Conservation (phyloP, 2,113 vertebrate species). For the Charadrius vociferus region DNA sequence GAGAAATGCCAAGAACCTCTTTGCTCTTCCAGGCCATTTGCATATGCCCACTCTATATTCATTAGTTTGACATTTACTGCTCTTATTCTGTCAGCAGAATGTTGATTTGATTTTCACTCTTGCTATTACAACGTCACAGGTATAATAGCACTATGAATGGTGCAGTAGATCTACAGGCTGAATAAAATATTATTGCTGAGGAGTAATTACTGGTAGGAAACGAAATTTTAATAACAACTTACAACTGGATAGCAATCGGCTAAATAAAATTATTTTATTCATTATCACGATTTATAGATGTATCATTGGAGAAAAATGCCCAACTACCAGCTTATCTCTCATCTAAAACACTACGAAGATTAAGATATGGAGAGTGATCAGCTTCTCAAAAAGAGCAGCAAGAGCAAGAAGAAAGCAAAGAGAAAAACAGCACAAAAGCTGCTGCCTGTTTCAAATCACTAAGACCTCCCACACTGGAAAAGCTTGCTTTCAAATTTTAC, state of each 20-base stretch:
- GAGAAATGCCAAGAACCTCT: neutral
- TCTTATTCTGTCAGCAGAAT: conserved; percentile 26
- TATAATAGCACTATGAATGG: neutral
- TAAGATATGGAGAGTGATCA: accelerated
- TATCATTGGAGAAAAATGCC: neutral
- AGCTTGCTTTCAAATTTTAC: neutral
- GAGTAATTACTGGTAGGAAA: neutral
- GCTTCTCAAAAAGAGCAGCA: neutral
- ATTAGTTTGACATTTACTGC: conserved; percentile 32
- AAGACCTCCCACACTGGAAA: neutral
- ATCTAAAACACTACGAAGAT: neutral
- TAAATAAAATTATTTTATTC: conserved; percentile 2
- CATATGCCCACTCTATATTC: conserved; percentile 18
- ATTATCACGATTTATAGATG: neutral
- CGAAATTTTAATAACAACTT: neutral
- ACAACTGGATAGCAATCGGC: neutral
- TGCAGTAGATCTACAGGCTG: neutral
- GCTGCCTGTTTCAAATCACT: neutral
- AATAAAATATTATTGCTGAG: neutral
- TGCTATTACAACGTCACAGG: neutral
- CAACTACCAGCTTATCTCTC: neutral
- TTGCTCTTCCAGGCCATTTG: neutral
- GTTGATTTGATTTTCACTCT: conserved; percentile 31
- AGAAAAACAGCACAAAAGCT: neutral
- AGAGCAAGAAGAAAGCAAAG: neutral